phyloP scores from a whole-genome alignment of 2,888 invertebrate genomes.

The Eustalomyia histrio region DNA sequence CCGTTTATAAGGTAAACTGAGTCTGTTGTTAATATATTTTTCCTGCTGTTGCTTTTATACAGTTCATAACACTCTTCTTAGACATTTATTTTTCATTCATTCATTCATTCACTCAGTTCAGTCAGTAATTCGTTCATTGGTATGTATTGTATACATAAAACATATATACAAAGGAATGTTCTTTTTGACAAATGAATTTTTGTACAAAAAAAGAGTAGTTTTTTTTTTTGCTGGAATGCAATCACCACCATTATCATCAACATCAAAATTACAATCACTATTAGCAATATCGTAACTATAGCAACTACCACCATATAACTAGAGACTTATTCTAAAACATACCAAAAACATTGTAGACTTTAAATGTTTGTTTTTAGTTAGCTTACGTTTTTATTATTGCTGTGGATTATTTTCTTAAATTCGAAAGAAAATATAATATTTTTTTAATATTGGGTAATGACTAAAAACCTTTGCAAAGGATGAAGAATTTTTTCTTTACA shows the following conservation, averaged over 20 bases:
- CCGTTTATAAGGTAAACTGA: constrained; percentile 47
- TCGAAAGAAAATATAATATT: background rate
- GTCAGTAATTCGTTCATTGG: constrained; percentile 19
- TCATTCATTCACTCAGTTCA: background rate
- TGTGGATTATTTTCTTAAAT: background rate
- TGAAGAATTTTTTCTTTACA: background rate
- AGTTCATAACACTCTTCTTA: background rate
- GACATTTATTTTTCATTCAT: constrained; percentile 7
- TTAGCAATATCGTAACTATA: constrained; percentile 27
- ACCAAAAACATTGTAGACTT: background rate
- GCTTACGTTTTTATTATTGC: background rate
- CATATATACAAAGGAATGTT: constrained; percentile 17
- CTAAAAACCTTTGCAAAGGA: background rate
- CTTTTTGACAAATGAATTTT: constrained; percentile 31
- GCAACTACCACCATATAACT: background rate
- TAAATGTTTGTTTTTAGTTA: background rate
- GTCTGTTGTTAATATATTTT: background rate
- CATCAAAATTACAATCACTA: constrained; percentile 21
- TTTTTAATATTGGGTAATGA: background rate
- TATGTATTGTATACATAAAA: constrained; percentile 9
- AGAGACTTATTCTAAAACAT: constrained; percentile 9
- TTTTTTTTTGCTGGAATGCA: constrained; percentile 7
- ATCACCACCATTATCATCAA: constrained; percentile 1
- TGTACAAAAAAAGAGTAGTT: constrained; percentile 4
- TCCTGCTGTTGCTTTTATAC: background rate